These are phyloP conservation scores for Chironomus tentans DNA, from an alignment of 2,888 invertebrate species.

Conservation along the genomic window DNA sequence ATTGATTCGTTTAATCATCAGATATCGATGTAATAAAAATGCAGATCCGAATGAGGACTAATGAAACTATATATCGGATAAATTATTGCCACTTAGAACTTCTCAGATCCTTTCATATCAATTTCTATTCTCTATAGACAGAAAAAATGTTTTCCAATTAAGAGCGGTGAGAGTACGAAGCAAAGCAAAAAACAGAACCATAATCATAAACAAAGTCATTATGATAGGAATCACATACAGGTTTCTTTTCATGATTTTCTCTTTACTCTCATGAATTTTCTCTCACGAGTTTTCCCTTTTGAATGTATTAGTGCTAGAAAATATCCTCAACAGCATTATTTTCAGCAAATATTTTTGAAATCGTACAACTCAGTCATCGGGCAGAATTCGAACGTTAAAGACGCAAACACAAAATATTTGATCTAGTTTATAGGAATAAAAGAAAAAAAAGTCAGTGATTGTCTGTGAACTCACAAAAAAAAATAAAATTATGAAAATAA, in stretches of 20 bases:
- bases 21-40: too few relatives aligned
- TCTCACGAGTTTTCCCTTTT: background rate
- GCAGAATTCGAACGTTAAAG: background rate
- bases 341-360: background rate
- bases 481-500: background rate
- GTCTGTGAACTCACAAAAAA: background rate
- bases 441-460: too few relatives aligned
- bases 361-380: background rate
- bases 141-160: background rate
- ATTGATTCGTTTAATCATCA: too few relatives aligned
- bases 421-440: background rate
- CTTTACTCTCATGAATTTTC: background rate
- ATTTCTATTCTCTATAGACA: background rate
- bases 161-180: background rate
- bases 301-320: slow-evolving; percentile 5
- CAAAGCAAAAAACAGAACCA: background rate
- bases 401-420: background rate
- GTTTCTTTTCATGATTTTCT: background rate
- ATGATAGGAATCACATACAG: background rate
- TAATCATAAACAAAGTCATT: slow-evolving; percentile 9
- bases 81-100: too few relatives aligned
- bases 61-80: too few relatives aligned
- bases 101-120: too few relatives aligned
- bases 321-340: background rate
- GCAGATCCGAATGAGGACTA: too few relatives aligned